Evolutionary conservation across 92 coral and sea anemone species (phyloP), one percentile per base, ranked within the genome.

Genomic region (Desmophyllum pertusum): DNA sequence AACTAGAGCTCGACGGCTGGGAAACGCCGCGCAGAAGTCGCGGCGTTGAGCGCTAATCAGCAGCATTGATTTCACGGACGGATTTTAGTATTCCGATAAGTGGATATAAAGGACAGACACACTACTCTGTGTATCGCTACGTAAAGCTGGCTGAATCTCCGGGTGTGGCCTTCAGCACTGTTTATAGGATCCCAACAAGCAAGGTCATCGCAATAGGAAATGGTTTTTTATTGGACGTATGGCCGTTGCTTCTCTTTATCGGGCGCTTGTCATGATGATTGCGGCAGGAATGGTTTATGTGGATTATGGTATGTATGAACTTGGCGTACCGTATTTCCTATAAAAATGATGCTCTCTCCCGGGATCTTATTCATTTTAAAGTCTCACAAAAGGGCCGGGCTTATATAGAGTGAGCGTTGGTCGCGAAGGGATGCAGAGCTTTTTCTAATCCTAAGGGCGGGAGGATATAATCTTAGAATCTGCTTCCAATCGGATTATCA

Each of bases 141-240:
- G 88, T 95, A 0, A 75, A 74, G 83, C 40, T 94, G 10, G 91
- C 94, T 0, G 90, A 81, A 81, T 91, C 95, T 14, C 95, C 97
- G 0, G 98, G 98, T 1, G 92, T 95, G 27, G 95, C 94, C 10
- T 86, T 91, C 67, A 88, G 93, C 53, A 79, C 88, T 18, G 89
- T 87, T n/a, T 25, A 57, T 57, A 57, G n/a, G 87, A 84, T 31
- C 63, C n/a, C n/a, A n/a, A 46, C 3, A 65, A 86, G 30, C 27
- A 84, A 59, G 70, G 85, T 83, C 25, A 71, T 72, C 23, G 94
- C 84, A 0, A 73, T 93, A 23, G 75, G 87, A 13, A 39, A 52
- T 30, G 94, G 51, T 84, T 91, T 30, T 21, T 57, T 9, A n/a
- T n/a, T n/a, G n/a, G 42, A 70, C 39, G 30, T 70, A 27, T 89